Evolutionary conservation across 1,140 invertebrate species (phyloP).

Genomic region (Homalodisca vitripennis): DNA sequence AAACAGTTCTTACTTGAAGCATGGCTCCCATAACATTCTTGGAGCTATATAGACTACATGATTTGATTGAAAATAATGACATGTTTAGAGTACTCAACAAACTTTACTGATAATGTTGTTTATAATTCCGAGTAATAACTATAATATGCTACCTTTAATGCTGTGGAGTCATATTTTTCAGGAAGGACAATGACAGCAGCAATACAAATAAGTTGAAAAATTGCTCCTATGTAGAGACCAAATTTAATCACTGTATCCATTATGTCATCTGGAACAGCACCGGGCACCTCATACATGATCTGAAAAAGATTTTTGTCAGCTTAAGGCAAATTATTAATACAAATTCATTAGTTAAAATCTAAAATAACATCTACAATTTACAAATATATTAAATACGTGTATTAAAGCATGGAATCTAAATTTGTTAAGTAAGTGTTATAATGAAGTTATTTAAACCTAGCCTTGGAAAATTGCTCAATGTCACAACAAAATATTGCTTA

Average conservation of each 20-base stretch:
- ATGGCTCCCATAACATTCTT: neutral
- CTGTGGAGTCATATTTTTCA: constrained; percentile 39
- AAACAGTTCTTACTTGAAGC: neutral
- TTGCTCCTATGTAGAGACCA: constrained; percentile 65
- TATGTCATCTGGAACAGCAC: constrained; percentile 52
- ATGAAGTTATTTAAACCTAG: too few species aligned
- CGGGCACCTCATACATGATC: constrained; percentile 23
- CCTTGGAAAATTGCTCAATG: too few species aligned
- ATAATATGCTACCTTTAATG: constrained; percentile 3
- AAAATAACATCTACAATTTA: too few species aligned
- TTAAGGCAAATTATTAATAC: too few species aligned
- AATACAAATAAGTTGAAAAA: constrained; percentile 66
- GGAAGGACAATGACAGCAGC: constrained; percentile 63
- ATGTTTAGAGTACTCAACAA: too few species aligned
- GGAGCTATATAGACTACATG: too few species aligned
- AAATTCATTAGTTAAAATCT: too few species aligned
- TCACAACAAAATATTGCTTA: too few species aligned
- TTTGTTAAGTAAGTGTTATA: too few species aligned
- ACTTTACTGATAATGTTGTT: neutral
- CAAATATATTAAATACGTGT: too few species aligned
- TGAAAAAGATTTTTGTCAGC: neutral
- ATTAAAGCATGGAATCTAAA: too few species aligned
- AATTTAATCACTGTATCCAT: constrained; percentile 64
- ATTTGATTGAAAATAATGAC: too few species aligned
- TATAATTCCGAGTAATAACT: neutral